Conservation (phyloP, 2,888 invertebrate genomes). For the Lagria hirta region DNA sequence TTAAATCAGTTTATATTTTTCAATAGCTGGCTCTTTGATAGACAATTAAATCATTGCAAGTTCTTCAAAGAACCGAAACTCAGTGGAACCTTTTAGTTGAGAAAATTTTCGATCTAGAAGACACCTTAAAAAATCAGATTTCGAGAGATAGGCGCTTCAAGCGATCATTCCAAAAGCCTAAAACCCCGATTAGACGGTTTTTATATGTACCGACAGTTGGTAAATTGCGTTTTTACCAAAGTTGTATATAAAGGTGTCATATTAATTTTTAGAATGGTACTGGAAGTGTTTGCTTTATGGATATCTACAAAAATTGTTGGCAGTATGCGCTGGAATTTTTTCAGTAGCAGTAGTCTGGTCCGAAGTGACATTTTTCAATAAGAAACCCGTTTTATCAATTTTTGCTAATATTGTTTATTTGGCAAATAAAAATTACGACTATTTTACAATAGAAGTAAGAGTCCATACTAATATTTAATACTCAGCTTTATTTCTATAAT, state of each 20-base stretch:
- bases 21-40: slow-evolving; percentile 44
- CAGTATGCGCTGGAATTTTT: slow-evolving; percentile 72
- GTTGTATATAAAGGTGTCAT: background rate
- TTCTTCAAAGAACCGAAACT: slow-evolving; percentile 89
- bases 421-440: slow-evolving; percentile 81
- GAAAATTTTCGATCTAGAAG: slow-evolving; percentile 81
- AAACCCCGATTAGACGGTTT: slow-evolving; percentile 59
- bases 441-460: slow-evolving; percentile 88
- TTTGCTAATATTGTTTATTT: slow-evolving; percentile 92
- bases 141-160: slow-evolving; percentile 64
- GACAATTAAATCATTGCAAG: slow-evolving; percentile 87
- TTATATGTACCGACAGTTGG: slow-evolving; percentile 70
- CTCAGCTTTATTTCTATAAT: slow-evolving; percentile 31
- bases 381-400: slow-evolving; percentile 87
- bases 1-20: slow-evolving; percentile 4
- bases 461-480: slow-evolving; percentile 4
- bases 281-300: slow-evolving; percentile 87
- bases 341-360: slow-evolving; percentile 98
- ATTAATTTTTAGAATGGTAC: slow-evolving; percentile 81
- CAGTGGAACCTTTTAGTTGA: slow-evolving; percentile 89
- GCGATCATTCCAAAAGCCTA: slow-evolving; percentile 68
- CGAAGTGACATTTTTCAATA: slow-evolving; percentile 96
- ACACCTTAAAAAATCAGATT: slow-evolving; percentile 76
- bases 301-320: slow-evolving; percentile 73
- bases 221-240: slow-evolving; percentile 45